phyloP scores from a whole-genome alignment of 2,888 invertebrate species.

The Carabus problematicus region DNA sequence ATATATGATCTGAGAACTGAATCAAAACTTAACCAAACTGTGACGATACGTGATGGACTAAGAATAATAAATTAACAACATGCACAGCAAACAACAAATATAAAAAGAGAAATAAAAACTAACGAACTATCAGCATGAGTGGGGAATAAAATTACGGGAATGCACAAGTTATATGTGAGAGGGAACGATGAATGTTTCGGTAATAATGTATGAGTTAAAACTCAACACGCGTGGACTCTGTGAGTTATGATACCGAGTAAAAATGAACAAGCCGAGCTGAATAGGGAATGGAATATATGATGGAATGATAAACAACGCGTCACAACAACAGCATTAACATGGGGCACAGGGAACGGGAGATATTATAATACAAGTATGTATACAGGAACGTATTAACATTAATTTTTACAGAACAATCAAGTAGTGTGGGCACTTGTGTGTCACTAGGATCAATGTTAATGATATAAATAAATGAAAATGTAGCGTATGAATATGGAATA shows the following conservation, averaged over 20 bases:
- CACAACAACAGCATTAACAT: no score
- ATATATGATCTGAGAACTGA: constrained; percentile 27
- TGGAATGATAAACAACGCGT: no score
- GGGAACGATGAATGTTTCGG: constrained; percentile 3
- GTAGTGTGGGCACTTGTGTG: constrained; percentile 72
- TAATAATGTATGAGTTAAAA: neutral
- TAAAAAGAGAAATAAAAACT: constrained; percentile 10
- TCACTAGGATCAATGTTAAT: constrained; percentile 70
- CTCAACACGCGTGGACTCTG: no score
- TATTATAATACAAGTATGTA: neutral
- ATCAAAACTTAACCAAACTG: constrained; percentile 59
- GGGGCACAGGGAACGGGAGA: no score
- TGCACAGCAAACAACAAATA: constrained; percentile 45
- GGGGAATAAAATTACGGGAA: no score
- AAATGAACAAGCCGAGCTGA: no score
- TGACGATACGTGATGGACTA: constrained; percentile 57
- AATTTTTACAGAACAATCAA: constrained; percentile 66
- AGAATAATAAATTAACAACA: constrained; percentile 48
- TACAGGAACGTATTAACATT: neutral
- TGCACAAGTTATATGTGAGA: neutral
- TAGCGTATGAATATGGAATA: constrained; percentile 70
- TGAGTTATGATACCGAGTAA: no score
- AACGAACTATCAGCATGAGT: no score
- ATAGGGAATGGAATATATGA: no score
- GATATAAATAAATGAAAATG: constrained; percentile 72